phyloP scores from a whole-genome alignment of 2,113 vertebrate genomes.

The Thalassarche chlororhynchos region DNA sequence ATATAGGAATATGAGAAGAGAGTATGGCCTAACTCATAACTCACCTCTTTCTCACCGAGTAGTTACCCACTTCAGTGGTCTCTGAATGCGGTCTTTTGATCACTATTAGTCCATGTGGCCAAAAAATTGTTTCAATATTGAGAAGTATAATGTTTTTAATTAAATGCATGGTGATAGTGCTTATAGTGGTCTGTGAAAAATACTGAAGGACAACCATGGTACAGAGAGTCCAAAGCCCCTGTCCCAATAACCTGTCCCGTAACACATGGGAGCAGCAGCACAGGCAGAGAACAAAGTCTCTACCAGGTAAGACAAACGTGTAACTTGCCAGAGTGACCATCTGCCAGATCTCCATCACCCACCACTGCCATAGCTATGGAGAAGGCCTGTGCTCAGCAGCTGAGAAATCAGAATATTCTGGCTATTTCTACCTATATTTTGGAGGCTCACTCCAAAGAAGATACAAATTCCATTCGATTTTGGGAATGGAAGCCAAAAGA shows the following conservation, averaged over 20 bases:
- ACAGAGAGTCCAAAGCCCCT: neutral
- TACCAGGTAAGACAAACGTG: neutral
- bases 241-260: rapidly evolving
- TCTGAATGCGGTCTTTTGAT: neutral
- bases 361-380: neutral
- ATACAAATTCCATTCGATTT: neutral
- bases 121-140: neutral
- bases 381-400: neutral
- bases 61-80: neutral
- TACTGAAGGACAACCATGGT: neutral
- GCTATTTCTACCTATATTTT: neutral
- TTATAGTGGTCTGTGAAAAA: neutral
- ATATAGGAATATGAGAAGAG: rapidly evolving
- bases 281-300: rapidly evolving
- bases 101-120: neutral
- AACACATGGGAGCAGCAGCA: rapidly evolving
- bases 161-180: too few species aligned
- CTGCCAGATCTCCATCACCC: neutral
- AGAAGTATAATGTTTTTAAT: neutral
- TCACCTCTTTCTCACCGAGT: neutral
- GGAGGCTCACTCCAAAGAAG: neutral
- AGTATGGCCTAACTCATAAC: neutral
- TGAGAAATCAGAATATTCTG: neutral
- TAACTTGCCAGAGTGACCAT: neutral
- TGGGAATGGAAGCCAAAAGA: neutral